Evolutionary conservation across 2,113 vertebrate species (phyloP), one percentile per base, ranked within the genome.

Genomic region (Tachysurus vachellii): DNA sequence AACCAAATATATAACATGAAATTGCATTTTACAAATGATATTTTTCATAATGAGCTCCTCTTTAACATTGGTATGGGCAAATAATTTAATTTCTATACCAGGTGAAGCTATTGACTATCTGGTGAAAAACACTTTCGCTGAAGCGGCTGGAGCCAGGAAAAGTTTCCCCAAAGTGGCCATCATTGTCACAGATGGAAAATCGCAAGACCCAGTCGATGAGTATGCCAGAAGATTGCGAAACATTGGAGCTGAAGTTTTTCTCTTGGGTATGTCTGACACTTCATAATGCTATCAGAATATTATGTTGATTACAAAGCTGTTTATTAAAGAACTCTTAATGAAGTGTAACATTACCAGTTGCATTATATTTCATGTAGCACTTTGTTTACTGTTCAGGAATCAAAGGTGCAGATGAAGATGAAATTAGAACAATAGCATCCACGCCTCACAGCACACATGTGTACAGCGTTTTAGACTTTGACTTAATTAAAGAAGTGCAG

Each of bases 101-200:
- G 98, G 98, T 77, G 98, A 99, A 85, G 98, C 98, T 89, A 97
- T 99, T 88, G 95, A 99, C 91, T 97, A 96, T 91, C 92, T 99
- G 84, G 93, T 97, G 91, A 96, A 96, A 93, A 98, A 99, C 92
- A 96, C 96, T 76, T 99, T 99, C 87, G 97, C 92, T 68, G 96
- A 97, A 50, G 93, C 94, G 75, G 95, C 96, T 92, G 98, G 98
- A 91, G 95, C 98, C 92, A 96, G 98, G 93, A 97, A 96, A 95
- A 94, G 92, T 82, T 99, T 98, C 94, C 98, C 98, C 87, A 99
- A 98, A 94, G 96, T 99, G 87, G 98, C 98, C 90, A 97, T 99
- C 94, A 96, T 99, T 88, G 99, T 99, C 93, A 99, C 98, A 26
- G 98, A 99, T 91, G 98, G 98, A 93, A 99, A 99, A 94, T 99